These are phyloP conservation scores for Perodicticus potto DNA, from an alignment of 2,797 vertebrate species.

Conservation along the genomic window DNA sequence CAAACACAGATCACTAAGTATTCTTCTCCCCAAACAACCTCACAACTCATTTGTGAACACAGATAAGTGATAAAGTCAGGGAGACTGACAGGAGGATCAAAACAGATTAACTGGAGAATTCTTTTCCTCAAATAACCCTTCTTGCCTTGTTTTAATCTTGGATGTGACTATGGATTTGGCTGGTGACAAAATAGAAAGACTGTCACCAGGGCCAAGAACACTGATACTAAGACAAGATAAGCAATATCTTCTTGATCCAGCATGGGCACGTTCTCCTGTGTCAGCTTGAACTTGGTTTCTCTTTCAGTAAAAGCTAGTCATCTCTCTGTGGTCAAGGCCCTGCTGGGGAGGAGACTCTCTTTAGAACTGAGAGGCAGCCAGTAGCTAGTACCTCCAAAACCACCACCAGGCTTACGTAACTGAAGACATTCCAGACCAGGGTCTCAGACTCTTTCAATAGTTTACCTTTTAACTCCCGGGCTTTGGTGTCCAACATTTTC, in stretches of 20 bases:
- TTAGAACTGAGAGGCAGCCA: no score
- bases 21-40: neutral
- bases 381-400: accelerated
- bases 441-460: neutral
- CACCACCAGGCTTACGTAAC: no score
- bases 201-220: neutral
- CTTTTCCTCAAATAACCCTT: neutral
- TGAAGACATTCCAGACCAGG: neutral
- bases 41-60: neutral
- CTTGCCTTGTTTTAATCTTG: neutral
- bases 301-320: neutral
- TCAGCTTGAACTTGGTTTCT: neutral
- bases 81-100: neutral
- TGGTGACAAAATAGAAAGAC: neutral
- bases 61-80: neutral
- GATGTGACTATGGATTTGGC: neutral
- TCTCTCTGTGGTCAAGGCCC: neutral
- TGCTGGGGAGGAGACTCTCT: neutral
- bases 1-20: neutral
- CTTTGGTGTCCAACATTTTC: conserved; percentile 93
- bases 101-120: neutral
- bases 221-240: neutral
- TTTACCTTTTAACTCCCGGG: conserved; percentile 96
- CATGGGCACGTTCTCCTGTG: neutral
- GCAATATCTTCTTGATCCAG: accelerated